A percentile compares a stretch with the other conserved stretches of the same genome.
phyloP scores from a whole-genome alignment of 2,888 invertebrate species.

The Agriotes lineatus region DNA sequence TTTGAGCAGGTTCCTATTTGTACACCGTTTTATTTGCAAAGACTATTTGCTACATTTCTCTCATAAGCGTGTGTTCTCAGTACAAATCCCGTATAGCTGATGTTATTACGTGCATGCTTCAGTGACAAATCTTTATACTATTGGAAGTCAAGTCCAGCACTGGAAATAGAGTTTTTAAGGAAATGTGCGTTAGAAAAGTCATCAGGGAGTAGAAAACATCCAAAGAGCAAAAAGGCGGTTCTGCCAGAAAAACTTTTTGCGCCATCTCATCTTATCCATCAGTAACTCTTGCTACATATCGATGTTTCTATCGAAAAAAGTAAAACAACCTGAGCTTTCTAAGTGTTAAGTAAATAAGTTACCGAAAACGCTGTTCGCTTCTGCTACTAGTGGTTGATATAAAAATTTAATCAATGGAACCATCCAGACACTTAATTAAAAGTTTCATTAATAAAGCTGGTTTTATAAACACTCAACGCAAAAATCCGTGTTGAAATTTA shows the following conservation, averaged over 20 bases:
- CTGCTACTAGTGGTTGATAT: too few species aligned
- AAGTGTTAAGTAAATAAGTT: not conserved
- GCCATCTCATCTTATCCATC: not conserved
- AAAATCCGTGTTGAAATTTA: conserved; percentile 10
- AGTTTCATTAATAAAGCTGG: too few species aligned
- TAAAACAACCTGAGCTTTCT: not conserved
- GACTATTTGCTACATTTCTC: not conserved
- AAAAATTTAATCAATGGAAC: too few species aligned
- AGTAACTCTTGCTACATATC: not conserved
- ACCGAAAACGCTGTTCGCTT: not conserved
- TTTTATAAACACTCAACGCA: too few species aligned
- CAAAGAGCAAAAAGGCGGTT: not conserved
- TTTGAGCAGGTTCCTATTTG: not conserved
- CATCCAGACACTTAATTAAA: too few species aligned
- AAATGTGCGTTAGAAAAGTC: too few species aligned
- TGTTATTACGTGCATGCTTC: too few species aligned
- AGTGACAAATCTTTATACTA: too few species aligned
- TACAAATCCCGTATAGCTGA: too few species aligned
- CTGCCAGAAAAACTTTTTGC: not conserved
- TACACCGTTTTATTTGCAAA: not conserved
- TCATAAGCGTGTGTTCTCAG: not conserved
- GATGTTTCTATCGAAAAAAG: not conserved
- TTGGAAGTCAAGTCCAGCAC: not conserved
- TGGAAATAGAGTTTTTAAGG: not conserved
- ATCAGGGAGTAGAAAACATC: not conserved